Base-by-base conservation (phyloP, 2,888 invertebrate genomes). In the Leuctra nigra region DNA sequence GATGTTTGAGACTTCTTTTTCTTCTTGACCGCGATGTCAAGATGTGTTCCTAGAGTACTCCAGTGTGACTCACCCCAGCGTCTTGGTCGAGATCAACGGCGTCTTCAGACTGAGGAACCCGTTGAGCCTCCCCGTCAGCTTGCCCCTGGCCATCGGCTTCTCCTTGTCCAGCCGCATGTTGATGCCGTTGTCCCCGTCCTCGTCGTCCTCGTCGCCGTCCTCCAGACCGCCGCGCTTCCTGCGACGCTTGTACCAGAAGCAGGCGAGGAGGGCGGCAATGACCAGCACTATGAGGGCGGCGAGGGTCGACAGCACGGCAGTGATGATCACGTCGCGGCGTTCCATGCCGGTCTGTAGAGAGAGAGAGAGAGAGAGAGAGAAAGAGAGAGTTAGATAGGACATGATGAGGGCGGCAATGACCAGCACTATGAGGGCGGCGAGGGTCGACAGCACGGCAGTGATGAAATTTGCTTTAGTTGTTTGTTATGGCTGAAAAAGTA, bases 11-110 rank as follows among this genome's bases (percentile, higher is more conserved):
- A n/a, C n/a, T n/a, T n/a, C n/a, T n/a, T n/a, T n/a, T n/a, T n/a
- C n/a, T n/a, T n/a, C n/a, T n/a, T n/a, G n/a, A n/a, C n/a, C n/a
- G n/a, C n/a, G n/a, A n/a, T n/a, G n/a, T n/a, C n/a, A n/a, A n/a
- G n/a, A n/a, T n/a, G n/a, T n/a, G n/a, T n/a, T n/a, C n/a, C n/a
- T n/a, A n/a, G n/a, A n/a, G n/a, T n/a, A n/a, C 36, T 4, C 9
- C 53, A 36, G n/a, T n/a, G n/a, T n/a, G 4, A 80, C 86, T 85
- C 70, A 86, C 86, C 85, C 86, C 56, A 86, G 72, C 22, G 84
- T 82, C 68, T 86, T 86, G 11, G 86, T 86, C 64, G 83, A 83
- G 64, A 87, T 86, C 53, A 86, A 75, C 0, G 86, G 86, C 14
- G 86, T 85, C 71, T 84, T 85, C 65, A 86, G 69, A 65, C 77